Conservation (phyloP, 2,797 vertebrate species). For the Eulemur albifrons region DNA sequence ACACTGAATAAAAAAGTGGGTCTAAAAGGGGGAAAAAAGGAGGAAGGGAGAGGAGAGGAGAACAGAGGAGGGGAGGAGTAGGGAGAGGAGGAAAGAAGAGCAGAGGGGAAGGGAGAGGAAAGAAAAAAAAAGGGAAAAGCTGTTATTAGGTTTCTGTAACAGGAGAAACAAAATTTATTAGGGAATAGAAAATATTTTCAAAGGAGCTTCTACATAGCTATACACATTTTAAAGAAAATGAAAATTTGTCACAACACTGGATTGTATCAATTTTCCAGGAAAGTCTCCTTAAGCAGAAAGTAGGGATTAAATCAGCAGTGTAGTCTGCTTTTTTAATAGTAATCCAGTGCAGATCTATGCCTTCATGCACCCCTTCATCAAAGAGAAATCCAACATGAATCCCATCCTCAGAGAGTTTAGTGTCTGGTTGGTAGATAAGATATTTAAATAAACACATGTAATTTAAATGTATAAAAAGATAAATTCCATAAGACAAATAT, state of each 20-base stretch:
- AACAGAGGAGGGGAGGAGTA: too few species aligned
- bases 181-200: constrained; percentile 13
- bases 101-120: rapidly evolving
- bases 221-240: background rate
- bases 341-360: background rate
- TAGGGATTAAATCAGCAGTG: background rate
- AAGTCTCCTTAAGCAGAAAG: background rate
- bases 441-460: background rate
- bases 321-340: background rate
- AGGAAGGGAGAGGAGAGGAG: rapidly evolving
- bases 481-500: background rate
- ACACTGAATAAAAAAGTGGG: background rate
- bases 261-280: background rate
- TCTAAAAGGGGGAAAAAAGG: background rate
- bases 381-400: background rate
- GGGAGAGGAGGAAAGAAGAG: rapidly evolving
- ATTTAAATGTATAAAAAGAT: background rate
- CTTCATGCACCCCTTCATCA: background rate
- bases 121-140: background rate
- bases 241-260: background rate
- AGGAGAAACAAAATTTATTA: background rate
- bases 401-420: background rate
- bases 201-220: background rate
- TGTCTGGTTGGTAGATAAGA: background rate
- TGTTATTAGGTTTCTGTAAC: background rate